Percentiles rank a stretch among this genome's conserved stretches.
Evolutionary conservation across 2,888 invertebrate genomes (phyloP).

Genomic region (Caenorhabditis sp.): DNA sequence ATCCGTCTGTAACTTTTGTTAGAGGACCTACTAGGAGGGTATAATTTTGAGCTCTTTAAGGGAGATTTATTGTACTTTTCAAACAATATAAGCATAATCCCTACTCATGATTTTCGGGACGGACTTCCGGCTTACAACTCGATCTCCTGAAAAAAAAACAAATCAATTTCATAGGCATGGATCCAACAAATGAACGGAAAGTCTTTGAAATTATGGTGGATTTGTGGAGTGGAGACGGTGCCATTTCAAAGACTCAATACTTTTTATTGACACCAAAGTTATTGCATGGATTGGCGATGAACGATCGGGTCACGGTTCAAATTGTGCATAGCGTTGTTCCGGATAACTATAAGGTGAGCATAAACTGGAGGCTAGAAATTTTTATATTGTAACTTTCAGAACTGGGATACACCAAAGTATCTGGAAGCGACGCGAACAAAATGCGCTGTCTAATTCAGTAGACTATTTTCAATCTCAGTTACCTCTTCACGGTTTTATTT

Average conservation of each 20-base stretch:
- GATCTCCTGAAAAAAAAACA: too few relatives aligned
- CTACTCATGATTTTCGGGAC: too few relatives aligned
- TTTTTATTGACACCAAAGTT: conserved; percentile 65
- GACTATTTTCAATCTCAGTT: too few relatives aligned
- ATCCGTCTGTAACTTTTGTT: too few relatives aligned
- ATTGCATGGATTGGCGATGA: conserved; percentile 56
- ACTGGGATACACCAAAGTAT: not conserved
- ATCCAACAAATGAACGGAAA: conserved; percentile 66
- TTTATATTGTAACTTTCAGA: not conserved
- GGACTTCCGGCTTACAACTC: too few relatives aligned
- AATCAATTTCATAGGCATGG: conserved; percentile 59
- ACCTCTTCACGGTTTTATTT: too few relatives aligned
- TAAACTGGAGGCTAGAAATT: too few relatives aligned
- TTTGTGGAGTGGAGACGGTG: conserved; percentile 45
- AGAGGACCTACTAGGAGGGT: too few relatives aligned
- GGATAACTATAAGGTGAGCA: not conserved
- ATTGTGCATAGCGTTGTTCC: conserved; percentile 32
- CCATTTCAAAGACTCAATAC: conserved; percentile 65
- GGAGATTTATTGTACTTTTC: too few relatives aligned
- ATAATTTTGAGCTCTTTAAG: too few relatives aligned
- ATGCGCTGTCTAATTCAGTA: not conserved
- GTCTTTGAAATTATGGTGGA: conserved; percentile 70
- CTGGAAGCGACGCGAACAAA: not conserved
- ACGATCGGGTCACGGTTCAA: conserved; percentile 52
- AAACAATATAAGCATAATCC: too few relatives aligned